Percentiles rank a stretch among this genome's conserved stretches.
Conservation (phyloP, 1,140 invertebrate species). For the Prorops nasuta region DNA sequence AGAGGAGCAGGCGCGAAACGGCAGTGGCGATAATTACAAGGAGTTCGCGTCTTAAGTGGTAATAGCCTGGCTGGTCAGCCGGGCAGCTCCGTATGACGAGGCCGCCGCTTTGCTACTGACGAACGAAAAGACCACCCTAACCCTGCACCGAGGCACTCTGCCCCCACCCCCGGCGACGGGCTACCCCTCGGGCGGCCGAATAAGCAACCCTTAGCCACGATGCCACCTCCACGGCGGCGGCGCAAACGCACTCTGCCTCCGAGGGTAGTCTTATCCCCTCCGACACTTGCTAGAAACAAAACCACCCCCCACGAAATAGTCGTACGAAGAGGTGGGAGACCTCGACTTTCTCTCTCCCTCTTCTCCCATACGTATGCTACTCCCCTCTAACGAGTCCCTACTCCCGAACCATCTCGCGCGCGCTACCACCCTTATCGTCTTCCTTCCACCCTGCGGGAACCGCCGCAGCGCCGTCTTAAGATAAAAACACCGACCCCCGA, state of each 20-base stretch:
- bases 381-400: constrained; percentile 3
- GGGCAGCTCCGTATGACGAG: constrained; percentile 57
- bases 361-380: background rate
- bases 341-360: background rate
- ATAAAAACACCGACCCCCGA: constrained; percentile 52
- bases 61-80: constrained; percentile 52
- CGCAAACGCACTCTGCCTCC: constrained; percentile 53
- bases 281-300: constrained; percentile 24
- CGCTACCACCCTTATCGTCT: constrained; percentile 15
- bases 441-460: constrained; percentile 4
- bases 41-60: constrained; percentile 55
- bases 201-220: constrained; percentile 46
- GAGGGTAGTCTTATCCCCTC: constrained; percentile 56
- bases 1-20: constrained; percentile 31
- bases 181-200: constrained; percentile 33
- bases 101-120: constrained; percentile 58
- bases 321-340: constrained; percentile 15
- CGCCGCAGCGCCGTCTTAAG: constrained; percentile 43
- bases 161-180: constrained; percentile 28
- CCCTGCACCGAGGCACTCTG: constrained; percentile 44
- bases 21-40: constrained; percentile 44
- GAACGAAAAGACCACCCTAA: constrained; percentile 56
- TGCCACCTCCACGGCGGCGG: constrained; percentile 51
- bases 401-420: constrained; percentile 18
- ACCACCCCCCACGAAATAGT: constrained; percentile 26